Evolutionary conservation across 1,140 invertebrate genomes (phyloP).

Genomic region (Hestina assimilis): DNA sequence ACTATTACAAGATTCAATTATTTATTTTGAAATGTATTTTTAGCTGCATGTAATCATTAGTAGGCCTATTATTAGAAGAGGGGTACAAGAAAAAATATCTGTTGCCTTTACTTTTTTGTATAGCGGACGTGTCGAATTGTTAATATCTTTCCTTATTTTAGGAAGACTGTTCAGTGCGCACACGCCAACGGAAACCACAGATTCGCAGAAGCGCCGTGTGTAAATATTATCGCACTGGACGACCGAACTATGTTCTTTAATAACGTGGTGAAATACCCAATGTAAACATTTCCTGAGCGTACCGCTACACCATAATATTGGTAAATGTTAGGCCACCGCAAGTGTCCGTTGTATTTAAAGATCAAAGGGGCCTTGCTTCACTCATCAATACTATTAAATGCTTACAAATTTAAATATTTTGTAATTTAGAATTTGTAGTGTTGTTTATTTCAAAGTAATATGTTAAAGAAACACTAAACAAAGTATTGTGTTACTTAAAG

Average conservation of each 20-base stretch:
- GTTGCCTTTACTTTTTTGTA: background rate
- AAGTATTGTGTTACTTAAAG: too few species aligned
- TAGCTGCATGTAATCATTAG: too few species aligned
- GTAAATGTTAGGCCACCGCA: background rate
- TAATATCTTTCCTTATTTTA: background rate
- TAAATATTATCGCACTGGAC: constrained; percentile 49
- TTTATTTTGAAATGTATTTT: too few species aligned
- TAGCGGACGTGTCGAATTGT: background rate
- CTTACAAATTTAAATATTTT: too few species aligned
- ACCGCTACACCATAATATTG: background rate
- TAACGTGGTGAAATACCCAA: background rate
- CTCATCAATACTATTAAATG: too few species aligned
- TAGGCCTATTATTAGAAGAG: too few species aligned
- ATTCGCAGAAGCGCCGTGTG: constrained; percentile 52
- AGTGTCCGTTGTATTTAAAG: background rate
- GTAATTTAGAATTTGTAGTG: too few species aligned
- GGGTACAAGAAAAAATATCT: background rate
- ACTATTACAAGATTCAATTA: too few species aligned
- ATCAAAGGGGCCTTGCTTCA: too few species aligned
- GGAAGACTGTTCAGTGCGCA: background rate
- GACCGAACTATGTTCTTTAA: constrained; percentile 10
- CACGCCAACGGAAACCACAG: constrained; percentile 42
- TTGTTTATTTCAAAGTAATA: too few species aligned
- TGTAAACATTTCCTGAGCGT: background rate
- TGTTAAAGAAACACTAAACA: too few species aligned